phyloP scores from a whole-genome alignment of 2,888 invertebrate genomes.

The Callyntrura guangdongensis region DNA sequence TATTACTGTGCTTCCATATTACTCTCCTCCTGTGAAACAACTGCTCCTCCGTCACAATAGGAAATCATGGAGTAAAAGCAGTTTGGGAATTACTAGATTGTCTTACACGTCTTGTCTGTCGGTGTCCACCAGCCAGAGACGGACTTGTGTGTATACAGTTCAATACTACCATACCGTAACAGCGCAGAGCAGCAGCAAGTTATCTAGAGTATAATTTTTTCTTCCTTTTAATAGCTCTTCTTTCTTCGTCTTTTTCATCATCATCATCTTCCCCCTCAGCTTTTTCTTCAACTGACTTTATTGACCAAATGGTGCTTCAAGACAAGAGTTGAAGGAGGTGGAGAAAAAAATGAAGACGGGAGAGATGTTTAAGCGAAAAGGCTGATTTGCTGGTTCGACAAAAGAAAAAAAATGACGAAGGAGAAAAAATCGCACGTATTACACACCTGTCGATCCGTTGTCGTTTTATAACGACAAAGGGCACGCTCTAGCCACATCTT shows the following conservation, averaged over 20 bases:
- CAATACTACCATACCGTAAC: neutral
- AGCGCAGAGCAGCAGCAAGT: slow-evolving; percentile 20
- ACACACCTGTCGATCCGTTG: slow-evolving; percentile 83
- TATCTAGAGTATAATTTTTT: slow-evolving; percentile 28
- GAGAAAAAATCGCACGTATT: slow-evolving; percentile 80
- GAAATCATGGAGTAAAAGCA: slow-evolving; percentile 57
- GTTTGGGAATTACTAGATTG: slow-evolving; percentile 69
- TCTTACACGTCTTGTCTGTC: too few relatives aligned
- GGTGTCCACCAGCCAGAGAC: slow-evolving; percentile 58
- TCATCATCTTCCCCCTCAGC: too few relatives aligned
- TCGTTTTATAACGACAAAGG: slow-evolving; percentile 75
- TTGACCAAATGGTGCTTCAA: slow-evolving; percentile 50
- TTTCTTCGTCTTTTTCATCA: neutral
- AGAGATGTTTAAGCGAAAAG: too few relatives aligned
- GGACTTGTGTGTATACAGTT: neutral
- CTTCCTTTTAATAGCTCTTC: slow-evolving; percentile 63
- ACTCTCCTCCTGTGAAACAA: slow-evolving; percentile 41
- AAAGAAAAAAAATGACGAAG: slow-evolving; percentile 54
- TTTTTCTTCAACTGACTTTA: too few relatives aligned
- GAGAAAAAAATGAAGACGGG: slow-evolving; percentile 11
- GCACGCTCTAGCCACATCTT: slow-evolving; percentile 78
- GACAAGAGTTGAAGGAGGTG: neutral
- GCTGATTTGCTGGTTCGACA: slow-evolving; percentile 5
- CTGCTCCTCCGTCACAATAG: slow-evolving; percentile 9
- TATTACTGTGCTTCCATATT: slow-evolving; percentile 52